A percentile compares a stretch with the other conserved stretches of the same genome.
These are phyloP conservation scores for Batillaria attramentaria DNA, from an alignment of 1,140 invertebrate genomes.

Conservation along the genomic window DNA sequence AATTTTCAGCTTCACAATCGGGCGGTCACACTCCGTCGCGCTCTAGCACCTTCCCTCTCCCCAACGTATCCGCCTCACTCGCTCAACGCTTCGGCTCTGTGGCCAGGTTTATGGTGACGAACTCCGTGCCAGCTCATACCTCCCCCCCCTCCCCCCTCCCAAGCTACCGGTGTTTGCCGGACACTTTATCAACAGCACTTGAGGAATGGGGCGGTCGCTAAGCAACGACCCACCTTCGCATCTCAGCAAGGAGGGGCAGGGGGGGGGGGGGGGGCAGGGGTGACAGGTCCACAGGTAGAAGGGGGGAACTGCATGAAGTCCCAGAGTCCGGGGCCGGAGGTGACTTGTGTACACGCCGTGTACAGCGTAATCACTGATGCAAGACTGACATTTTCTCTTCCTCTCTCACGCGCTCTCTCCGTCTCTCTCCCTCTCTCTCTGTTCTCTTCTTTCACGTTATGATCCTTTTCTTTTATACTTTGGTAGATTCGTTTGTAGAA, in stretches of 20 bases:
- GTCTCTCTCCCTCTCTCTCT: neutral
- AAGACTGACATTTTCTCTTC: neutral
- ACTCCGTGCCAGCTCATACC: too few species aligned
- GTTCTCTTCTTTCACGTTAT: too few species aligned
- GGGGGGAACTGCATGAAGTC: neutral
- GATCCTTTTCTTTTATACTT: too few species aligned
- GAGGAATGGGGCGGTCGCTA: neutral
- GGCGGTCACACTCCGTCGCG: too few species aligned
- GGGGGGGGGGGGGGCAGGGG: neutral
- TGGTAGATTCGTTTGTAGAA: too few species aligned
- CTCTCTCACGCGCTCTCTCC: neutral
- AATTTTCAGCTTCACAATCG: too few species aligned
- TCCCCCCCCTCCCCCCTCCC: neutral
- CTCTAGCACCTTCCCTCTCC: too few species aligned
- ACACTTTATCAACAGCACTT: conserved; percentile 13
- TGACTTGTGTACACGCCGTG: neutral
- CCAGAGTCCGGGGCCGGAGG: neutral
- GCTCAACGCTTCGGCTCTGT: too few species aligned
- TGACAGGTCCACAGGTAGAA: neutral
- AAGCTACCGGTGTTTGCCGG: neutral
- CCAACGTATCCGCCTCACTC: too few species aligned
- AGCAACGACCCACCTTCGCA: neutral
- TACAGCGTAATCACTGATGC: neutral
- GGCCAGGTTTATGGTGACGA: too few species aligned
- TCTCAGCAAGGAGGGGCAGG: neutral